Evolutionary conservation across 2,797 vertebrate genomes (phyloP).

Genomic region (Australoheros facetus): DNA sequence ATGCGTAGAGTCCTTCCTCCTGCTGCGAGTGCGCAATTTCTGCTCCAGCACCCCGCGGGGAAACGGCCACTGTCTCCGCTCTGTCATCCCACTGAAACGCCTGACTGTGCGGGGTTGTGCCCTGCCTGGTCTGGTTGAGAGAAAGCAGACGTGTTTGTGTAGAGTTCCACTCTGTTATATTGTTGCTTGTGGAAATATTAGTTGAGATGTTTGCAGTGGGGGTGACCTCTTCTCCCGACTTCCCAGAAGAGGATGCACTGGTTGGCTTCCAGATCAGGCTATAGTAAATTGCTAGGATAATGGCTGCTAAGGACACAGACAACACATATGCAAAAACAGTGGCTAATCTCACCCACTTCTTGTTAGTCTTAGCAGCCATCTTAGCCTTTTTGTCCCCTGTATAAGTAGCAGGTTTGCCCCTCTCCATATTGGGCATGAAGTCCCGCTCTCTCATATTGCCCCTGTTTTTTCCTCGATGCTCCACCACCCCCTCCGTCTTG

Average conservation of each 20-base stretch:
- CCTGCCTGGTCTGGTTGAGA: slow-evolving; percentile 56
- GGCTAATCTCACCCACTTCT: slow-evolving; percentile 99
- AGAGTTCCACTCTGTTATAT: slow-evolving; percentile 74
- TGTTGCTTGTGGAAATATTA: slow-evolving; percentile 59
- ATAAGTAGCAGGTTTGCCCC: slow-evolving; percentile 97
- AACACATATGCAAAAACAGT: slow-evolving; percentile 98
- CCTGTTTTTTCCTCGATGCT: slow-evolving; percentile 92
- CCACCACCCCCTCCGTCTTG: slow-evolving; percentile 93
- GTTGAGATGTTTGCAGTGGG: slow-evolving; percentile 60
- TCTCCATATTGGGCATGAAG: slow-evolving; percentile 93
- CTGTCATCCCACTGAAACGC: slow-evolving; percentile 61
- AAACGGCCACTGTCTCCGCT: slow-evolving; percentile 34
- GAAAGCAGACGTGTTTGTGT: slow-evolving; percentile 58
- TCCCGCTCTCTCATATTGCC: slow-evolving; percentile 95
- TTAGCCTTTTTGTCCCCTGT: slow-evolving; percentile 99
- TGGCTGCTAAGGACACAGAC: slow-evolving; percentile 97
- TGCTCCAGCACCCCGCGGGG: slow-evolving; percentile 39
- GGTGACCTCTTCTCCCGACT: slow-evolving; percentile 56
- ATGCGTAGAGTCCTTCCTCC: slow-evolving; percentile 55
- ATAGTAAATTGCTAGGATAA: slow-evolving; percentile 97
- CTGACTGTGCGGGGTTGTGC: slow-evolving; percentile 31
- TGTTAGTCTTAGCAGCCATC: slow-evolving; percentile 99
- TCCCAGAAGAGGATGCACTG: slow-evolving; percentile 70
- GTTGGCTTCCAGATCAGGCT: slow-evolving; percentile 96
- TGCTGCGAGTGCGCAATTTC: slow-evolving; percentile 59